Base-by-base conservation (phyloP, 1,140 invertebrate genomes). In the Apis laboriosa region DNA sequence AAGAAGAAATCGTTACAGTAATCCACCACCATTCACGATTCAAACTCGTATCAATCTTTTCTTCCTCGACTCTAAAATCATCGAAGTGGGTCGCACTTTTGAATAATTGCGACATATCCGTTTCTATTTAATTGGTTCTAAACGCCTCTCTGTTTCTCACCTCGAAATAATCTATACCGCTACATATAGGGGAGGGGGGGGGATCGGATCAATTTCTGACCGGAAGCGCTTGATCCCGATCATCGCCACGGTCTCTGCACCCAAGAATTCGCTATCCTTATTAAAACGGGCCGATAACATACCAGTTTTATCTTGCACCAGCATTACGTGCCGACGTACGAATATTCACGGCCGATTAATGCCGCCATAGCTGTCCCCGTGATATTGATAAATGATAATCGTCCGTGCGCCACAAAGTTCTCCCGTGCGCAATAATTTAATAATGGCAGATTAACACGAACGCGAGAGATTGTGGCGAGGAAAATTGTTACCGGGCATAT, bases 361-460 rank as follows among this genome's bases (percentile, higher is more conserved):
- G 28, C 17, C 66, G 61, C 49, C 56, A 15, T 51, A 56, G 34
- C 75, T 66, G 67, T 53, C 43, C 68, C 34, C 83, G 70, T 70
- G 84, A 88, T 90, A 86, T 90, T 90, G 89, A 90, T 90, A 90
- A 89, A 89, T 83, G 88, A 85, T 86, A 85, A 83, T 90, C 72
- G 83, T 84, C 71, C 77, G 17, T 71, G 56, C 34, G 17, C 43
- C 66, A 34, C 64, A 5, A 17, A 49, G 8, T 34, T 64, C 66
- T 53, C 24, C 49, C 49, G 58, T 77, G 58, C 66, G 84, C 80
- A 28, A 86, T 91, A 91, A 90, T 90, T 90, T 89, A 90, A 90
- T 90, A 90, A 90, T 90, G 68, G 85, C 81, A 84, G 84, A 90
- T 90, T 85, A 90, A 53, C 80, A 58, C 34, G 85, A 64, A 74